These are phyloP conservation scores for Marmota monax DNA, from an alignment of 2,113 vertebrate species.

Conservation along the genomic window DNA sequence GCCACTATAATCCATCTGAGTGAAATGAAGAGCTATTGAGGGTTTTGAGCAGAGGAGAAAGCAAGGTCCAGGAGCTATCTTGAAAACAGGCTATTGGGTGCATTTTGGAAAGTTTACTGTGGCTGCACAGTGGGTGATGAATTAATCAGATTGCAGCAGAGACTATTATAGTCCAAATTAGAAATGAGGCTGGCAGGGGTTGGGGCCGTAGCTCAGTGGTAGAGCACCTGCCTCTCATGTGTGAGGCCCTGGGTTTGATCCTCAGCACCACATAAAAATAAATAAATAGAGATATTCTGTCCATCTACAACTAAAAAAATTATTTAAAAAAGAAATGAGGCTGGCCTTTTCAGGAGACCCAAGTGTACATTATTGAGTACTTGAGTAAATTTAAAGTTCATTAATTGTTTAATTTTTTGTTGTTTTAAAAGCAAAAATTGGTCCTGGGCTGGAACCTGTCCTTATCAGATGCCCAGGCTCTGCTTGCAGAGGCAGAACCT, in stretches of 20 bases:
- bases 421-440: background rate
- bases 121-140: background rate
- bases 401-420: background rate
- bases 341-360: background rate
- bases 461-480: background rate
- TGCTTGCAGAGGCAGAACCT: background rate
- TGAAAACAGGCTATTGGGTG: background rate
- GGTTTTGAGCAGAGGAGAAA: background rate
- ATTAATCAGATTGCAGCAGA: background rate
- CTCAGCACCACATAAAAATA: no score
- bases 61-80: background rate
- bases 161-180: background rate
- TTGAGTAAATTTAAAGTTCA: slow-evolving; percentile 19
- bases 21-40: background rate
- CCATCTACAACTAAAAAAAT: no score
- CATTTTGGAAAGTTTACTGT: background rate
- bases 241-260: no score
- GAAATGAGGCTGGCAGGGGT: background rate
- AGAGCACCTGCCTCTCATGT: no score
- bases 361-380: background rate
- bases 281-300: no score
- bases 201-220: no score
- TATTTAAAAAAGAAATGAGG: background rate
- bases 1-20: background rate
- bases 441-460: background rate